phyloP scores from a whole-genome alignment of 92 coral and sea anemone genomes.

The Plumapathes pennacea region DNA sequence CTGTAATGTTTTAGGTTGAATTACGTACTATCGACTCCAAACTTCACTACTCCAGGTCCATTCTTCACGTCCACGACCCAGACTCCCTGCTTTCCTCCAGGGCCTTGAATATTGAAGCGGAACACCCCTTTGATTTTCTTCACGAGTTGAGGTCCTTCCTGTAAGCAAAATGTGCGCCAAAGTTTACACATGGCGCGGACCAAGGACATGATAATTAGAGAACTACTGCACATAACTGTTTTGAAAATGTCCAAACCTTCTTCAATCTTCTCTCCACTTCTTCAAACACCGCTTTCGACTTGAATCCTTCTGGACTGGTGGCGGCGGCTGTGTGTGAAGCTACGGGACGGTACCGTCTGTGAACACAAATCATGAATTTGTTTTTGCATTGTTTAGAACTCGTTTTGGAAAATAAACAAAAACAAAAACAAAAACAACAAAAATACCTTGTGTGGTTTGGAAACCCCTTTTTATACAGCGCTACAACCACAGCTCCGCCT shows the following conservation, averaged over 20 bases:
- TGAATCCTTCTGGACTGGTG: conserved; percentile 54
- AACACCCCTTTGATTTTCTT: conserved; percentile 88
- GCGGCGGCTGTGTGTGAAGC: conserved; percentile 65
- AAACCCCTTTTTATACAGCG: conserved; percentile 80
- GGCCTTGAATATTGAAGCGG: conserved; percentile 66
- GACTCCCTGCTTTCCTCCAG: conserved; percentile 61
- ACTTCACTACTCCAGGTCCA: conserved; percentile 83
- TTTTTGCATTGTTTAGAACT: background rate
- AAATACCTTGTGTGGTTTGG: conserved; percentile 69
- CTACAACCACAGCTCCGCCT: conserved; percentile 98
- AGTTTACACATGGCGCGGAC: too few relatives aligned
- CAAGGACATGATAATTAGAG: background rate
- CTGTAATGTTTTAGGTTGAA: background rate
- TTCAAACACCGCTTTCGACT: conserved; percentile 78
- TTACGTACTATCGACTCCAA: conserved; percentile 61
- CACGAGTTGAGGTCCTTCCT: conserved; percentile 82
- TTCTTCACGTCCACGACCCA: conserved; percentile 91
- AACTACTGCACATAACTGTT: background rate
- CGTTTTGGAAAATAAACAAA: background rate
- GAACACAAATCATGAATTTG: background rate
- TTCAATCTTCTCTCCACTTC: conserved; percentile 72
- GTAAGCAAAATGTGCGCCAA: too few relatives aligned
- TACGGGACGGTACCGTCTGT: conserved; percentile 61
- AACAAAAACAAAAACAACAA: background rate
- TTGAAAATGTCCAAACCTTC: conserved; percentile 34